Evolutionary conservation across 37 sponge, comb jelly and placozoan species (phyloP), one percentile per base, ranked within the genome.

Genomic region (Oscarella lobularis): DNA sequence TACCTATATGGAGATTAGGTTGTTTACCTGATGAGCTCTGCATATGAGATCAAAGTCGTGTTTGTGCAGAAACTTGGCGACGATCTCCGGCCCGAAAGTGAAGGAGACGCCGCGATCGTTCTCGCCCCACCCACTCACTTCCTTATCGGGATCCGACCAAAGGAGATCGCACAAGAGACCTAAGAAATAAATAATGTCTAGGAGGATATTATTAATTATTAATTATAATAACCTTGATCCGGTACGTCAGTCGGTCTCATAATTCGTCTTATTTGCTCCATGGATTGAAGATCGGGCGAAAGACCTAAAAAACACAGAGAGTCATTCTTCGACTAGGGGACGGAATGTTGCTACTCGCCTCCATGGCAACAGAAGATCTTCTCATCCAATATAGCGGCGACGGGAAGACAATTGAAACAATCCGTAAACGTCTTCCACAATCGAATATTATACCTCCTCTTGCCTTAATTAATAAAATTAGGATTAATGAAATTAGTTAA

Each of bases 301-400:
- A 82, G 80, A 35, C 82, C 65, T n/a, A n/a, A n/a, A n/a, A n/a
- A n/a, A n/a, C n/a, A n/a, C n/a, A n/a, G n/a, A n/a, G n/a, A n/a
- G n/a, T 54, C 14, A 54, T 27, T 27, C 14, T 14, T 14, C 14
- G 65, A 54, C 27, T 27, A 54, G 20, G 14, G 27, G 14, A 27
- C 20, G 27, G 27, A 54, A 14, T 27, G 65, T 27, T 54, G 14
- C 65, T 27, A 54, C 65, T 54, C 14, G 27, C 72, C 83, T 2
- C 83, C 83, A 60, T 82, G 83, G 73, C 83, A 82, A 75, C 83
- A 82, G 73, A 82, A 82, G 5, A 82, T 82, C 73, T 82, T 82
- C 78, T 82, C 79, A 32, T 82, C 79, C 2, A 82, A 33, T 14
- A 82, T 82, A 3, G 83, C 83, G 31, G 83, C 83, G 9, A 82